These are phyloP conservation scores for Tauraco erythrolophus DNA, from an alignment of 2,113 vertebrate species.

Conservation along the genomic window DNA sequence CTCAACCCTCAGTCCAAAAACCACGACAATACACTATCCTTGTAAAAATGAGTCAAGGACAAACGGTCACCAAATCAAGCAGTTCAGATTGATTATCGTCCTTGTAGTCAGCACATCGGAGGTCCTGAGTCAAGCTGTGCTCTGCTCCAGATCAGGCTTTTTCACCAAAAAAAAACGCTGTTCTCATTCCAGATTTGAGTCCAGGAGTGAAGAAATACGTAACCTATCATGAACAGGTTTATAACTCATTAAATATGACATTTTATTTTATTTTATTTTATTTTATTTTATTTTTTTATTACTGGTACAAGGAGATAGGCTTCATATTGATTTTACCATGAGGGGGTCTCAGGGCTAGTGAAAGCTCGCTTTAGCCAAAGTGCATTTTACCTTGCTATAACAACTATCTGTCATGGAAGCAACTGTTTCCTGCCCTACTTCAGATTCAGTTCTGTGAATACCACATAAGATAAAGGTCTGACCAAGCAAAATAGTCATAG, in stretches of 20 bases:
- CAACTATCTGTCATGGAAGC: not conserved
- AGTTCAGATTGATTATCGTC: not conserved
- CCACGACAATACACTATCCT: not conserved
- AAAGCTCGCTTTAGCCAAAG: not conserved
- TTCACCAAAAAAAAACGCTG: not conserved
- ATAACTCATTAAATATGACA: not conserved
- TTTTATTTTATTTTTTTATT: not conserved
- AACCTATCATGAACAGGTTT: not conserved
- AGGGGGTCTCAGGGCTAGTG: not conserved
- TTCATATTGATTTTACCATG: not conserved
- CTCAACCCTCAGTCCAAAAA: too few species aligned
- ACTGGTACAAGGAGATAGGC: not conserved
- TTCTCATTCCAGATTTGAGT: not conserved
- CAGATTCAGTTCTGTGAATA: not conserved
- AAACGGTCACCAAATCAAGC: not conserved
- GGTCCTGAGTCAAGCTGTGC: not conserved
- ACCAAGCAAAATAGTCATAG: not conserved
- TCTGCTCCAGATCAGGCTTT: not conserved
- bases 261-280: not conserved
- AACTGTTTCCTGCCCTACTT: not conserved
- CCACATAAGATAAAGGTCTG: not conserved
- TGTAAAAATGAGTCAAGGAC: not conserved
- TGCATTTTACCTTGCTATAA: not conserved
- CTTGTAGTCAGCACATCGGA: not conserved
- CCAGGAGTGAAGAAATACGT: not conserved